A percentile compares a stretch with the other conserved stretches of the same genome.
These are phyloP conservation scores for Adoxophyes honmai DNA, from an alignment of 1,140 invertebrate genomes.

Conservation along the genomic window DNA sequence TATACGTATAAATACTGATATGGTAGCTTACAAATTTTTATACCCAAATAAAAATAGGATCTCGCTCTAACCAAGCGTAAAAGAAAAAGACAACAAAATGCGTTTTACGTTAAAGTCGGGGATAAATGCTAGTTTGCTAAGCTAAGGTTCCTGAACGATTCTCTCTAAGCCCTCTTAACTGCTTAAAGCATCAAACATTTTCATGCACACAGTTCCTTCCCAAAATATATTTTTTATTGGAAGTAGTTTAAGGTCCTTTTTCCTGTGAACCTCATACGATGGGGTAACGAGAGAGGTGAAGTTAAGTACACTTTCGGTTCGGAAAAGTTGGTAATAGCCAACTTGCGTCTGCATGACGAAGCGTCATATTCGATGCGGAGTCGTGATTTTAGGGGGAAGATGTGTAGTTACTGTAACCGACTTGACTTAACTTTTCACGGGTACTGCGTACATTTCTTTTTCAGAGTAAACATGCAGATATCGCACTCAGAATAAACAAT, in stretches of 20 bases:
- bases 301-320: conserved; percentile 8
- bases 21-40: too few species aligned
- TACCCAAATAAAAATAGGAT: too few species aligned
- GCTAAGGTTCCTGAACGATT: conserved; percentile 2
- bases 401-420: neutral
- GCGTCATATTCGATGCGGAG: neutral
- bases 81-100: too few species aligned
- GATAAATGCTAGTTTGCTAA: too few species aligned
- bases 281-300: neutral
- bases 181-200: conserved; percentile 6
- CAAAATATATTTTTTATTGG: neutral
- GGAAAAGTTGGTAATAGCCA: conserved; percentile 13
- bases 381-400: neutral
- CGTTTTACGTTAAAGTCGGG: too few species aligned
- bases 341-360: conserved; percentile 5
- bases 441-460: too few species aligned
- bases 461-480: too few species aligned
- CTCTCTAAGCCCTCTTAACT: neutral
- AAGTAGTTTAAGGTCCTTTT: neutral
- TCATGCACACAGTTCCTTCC: neutral
- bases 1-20: too few species aligned
- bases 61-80: too few species aligned
- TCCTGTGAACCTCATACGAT: neutral
- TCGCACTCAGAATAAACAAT: too few species aligned
- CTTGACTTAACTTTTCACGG: too few species aligned